Percentiles rank a stretch among this genome's conserved stretches.
Conservation (phyloP, 2,113 vertebrate species). For the Gopherus evgoodei region DNA sequence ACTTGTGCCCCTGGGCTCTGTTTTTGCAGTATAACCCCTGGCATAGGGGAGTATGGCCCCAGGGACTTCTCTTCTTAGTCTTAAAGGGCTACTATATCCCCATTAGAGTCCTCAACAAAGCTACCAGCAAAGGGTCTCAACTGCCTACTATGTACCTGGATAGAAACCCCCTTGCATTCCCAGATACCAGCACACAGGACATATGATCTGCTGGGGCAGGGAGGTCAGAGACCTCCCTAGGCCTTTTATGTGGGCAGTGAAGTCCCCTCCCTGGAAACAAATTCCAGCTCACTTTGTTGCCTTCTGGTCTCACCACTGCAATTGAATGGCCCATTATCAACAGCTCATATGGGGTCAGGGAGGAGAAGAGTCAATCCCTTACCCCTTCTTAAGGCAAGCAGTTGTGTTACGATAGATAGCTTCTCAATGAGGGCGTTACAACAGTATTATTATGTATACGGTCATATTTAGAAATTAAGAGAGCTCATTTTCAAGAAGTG, state of each 20-base stretch:
- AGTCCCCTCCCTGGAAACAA: not conserved
- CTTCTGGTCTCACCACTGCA: not conserved
- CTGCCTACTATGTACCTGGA: not conserved
- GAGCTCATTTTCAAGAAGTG: not conserved
- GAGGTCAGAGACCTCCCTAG: not conserved
- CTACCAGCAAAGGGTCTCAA: not conserved
- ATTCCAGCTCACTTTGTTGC: not conserved
- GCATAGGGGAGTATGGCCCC: not conserved
- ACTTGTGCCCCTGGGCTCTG: not conserved
- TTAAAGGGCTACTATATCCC: not conserved
- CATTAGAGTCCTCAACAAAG: not conserved
- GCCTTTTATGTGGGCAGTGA: not conserved
- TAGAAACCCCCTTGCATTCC: not conserved
- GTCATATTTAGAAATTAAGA: not conserved
- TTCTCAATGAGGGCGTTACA: not conserved
- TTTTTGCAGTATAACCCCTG: not conserved
- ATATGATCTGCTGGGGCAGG: not conserved
- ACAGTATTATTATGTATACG: not conserved
- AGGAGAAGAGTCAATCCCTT: not conserved
- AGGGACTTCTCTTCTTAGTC: not conserved
- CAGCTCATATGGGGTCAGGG: not conserved
- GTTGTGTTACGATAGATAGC: not conserved
- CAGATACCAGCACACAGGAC: not conserved
- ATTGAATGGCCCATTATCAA: not conserved
- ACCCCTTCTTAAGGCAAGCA: not conserved